These are phyloP conservation scores for Muraenolepis orangiensis DNA, from an alignment of 2,797 vertebrate genomes.

Conservation along the genomic window DNA sequence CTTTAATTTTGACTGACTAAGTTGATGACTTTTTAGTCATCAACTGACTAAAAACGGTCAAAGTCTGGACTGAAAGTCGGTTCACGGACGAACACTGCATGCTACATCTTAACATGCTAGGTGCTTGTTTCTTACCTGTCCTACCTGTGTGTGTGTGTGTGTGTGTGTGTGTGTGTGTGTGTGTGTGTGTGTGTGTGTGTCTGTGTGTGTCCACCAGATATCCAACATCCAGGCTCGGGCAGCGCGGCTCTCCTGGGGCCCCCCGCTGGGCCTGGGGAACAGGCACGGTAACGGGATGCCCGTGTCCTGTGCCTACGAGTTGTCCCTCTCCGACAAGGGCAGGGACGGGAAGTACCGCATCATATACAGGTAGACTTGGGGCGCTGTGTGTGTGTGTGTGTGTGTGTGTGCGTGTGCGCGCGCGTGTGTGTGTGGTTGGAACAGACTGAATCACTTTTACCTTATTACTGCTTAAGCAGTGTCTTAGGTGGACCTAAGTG, in stretches of 20 bases:
- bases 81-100: too few relatives aligned
- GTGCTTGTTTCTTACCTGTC: too few relatives aligned
- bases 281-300: constrained; percentile 83
- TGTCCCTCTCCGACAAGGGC: constrained; percentile 93
- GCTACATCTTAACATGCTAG: too few relatives aligned
- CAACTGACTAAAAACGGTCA: too few relatives aligned
- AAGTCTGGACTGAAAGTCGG: too few relatives aligned
- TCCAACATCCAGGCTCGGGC: constrained; percentile 88
- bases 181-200: constrained; percentile 3
- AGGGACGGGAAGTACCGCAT: constrained; percentile 91
- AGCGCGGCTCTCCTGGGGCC: constrained; percentile 85
- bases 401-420: constrained; percentile 12
- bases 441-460: constrained; percentile 66
- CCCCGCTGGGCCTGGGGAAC: constrained; percentile 83
- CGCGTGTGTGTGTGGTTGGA: constrained; percentile 39
- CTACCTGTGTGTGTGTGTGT: too few relatives aligned
- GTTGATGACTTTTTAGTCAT: too few relatives aligned
- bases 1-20: too few relatives aligned
- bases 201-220: constrained; percentile 67
- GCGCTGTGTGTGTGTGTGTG: background rate
- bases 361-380: constrained; percentile 85
- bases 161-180: constrained; percentile 3
- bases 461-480: too few relatives aligned
- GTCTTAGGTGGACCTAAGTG: too few relatives aligned
- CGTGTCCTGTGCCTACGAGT: constrained; percentile 89